Conservation (phyloP, 2,888 invertebrate species). For the Meliscaeva auricollis region DNA sequence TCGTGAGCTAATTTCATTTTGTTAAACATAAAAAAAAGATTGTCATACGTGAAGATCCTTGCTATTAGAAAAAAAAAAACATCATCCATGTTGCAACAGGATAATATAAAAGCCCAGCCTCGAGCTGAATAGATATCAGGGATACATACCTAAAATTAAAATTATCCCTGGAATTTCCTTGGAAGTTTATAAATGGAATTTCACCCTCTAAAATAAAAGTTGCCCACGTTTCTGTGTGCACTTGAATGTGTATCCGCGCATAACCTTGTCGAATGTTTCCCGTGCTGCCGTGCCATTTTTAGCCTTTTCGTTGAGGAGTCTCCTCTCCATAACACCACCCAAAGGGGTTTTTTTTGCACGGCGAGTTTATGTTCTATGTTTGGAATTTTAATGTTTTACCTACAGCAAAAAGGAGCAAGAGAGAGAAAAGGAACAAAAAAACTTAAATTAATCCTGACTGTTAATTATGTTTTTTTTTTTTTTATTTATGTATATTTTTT, state of each 20-base stretch:
- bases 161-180: slow-evolving; percentile 30
- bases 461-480: slow-evolving; percentile 32
- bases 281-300: slow-evolving; percentile 25
- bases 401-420: background rate
- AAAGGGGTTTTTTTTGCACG: background rate
- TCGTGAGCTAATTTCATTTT: slow-evolving; percentile 25
- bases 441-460: slow-evolving; percentile 30
- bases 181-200: slow-evolving; percentile 68
- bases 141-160: background rate
- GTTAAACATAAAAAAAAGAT: slow-evolving; percentile 1
- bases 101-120: slow-evolving; percentile 5
- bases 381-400: slow-evolving; percentile 28
- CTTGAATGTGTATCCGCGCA: slow-evolving; percentile 29
- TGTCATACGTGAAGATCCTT: slow-evolving; percentile 25
- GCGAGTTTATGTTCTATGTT: slow-evolving; percentile 19
- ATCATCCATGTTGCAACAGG: slow-evolving; percentile 18
- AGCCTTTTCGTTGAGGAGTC: slow-evolving; percentile 10
- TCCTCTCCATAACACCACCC: background rate
- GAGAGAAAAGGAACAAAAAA: background rate
- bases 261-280: slow-evolving; percentile 19
- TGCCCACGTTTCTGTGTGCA: slow-evolving; percentile 8
- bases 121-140: background rate
- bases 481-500: background rate
- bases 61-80: slow-evolving; percentile 18
- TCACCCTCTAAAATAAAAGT: slow-evolving; percentile 43